Base-by-base conservation (phyloP, 2,113 vertebrate genomes). In the Xerus inauris region DNA sequence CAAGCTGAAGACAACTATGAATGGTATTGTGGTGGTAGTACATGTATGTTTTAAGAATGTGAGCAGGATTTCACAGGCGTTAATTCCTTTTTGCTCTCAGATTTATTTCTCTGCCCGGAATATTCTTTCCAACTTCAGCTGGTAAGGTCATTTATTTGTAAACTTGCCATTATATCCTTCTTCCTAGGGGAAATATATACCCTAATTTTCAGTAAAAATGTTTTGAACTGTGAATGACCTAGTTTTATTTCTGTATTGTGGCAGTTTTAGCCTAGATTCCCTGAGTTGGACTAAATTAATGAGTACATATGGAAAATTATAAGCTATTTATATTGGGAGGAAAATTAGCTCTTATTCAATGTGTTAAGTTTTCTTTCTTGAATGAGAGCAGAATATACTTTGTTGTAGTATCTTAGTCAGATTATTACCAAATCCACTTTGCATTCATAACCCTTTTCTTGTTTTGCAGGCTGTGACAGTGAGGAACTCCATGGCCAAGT, bases 401-500 rank as follows among this genome's bases (percentile, higher is more conserved):
- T 94, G 64, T 87, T 89, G 42, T 24, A 35, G 2, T 96, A 88
- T 86, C 35, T 88, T 92, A 93, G 57, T 59, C 20, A 8, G 3
- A 71, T 97, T 38, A 86, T 72, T 89, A 75, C 73, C 80, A 64
- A 28, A 94, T 89, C 51, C 49, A 89, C 38, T 85, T 96, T 0
- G 42, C 89, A 95, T n/a, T 92, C 51, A 1, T 83, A 42, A 76
- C 24, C 8, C 4, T 92, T 81, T 85, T 85, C 54, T 30, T 67
- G 22, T 94, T 26, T 87, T 98, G 6, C 98, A 99, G 99, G 99
- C 99, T 28, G 98, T 99, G 76, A 99, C 99, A 0, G 99, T 99
- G 83, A 98, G 99, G 45, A 99, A 99, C 98, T 99, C 99, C 59
- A 99, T 99, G 99, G 99, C 99, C 1, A 99, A 99, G 96, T 99